Percentiles rank a stretch among this genome's conserved stretches.
Evolutionary conservation across 2,797 vertebrate species (phyloP).

Genomic region (Pangasius djambal): DNA sequence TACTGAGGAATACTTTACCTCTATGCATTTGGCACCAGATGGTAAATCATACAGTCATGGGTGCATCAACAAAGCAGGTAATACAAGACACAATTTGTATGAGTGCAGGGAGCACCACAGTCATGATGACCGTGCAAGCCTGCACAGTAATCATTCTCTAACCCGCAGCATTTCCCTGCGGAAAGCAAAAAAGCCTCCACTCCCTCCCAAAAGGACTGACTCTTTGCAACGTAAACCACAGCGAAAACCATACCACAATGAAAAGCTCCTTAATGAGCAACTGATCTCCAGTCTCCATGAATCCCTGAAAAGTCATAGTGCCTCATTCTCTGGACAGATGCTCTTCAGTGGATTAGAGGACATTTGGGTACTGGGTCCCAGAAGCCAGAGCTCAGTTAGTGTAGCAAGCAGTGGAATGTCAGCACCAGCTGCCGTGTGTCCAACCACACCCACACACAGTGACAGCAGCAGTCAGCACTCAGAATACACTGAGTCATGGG

Average conservation of each 20-base stretch:
- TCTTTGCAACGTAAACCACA: conserved; percentile 82
- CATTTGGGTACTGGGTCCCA: conserved; percentile 86
- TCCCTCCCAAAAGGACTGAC: conserved; percentile 86
- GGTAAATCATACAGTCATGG: conserved; percentile 65
- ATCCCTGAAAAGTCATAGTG: conserved; percentile 69
- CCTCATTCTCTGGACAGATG: conserved; percentile 69
- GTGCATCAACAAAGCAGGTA: conserved; percentile 66
- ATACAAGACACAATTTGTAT: conserved; percentile 71
- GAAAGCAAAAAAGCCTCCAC: conserved; percentile 88
- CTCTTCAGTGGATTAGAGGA: conserved; percentile 79
- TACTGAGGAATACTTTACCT: conserved; percentile 67
- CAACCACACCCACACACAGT: conserved; percentile 79
- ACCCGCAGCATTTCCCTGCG: conserved; percentile 86
- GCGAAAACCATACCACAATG: conserved; percentile 66
- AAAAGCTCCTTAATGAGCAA: conserved; percentile 77
- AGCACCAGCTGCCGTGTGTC: conserved; percentile 68
- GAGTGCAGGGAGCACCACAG: conserved; percentile 69
- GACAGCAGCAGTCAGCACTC: conserved; percentile 79
- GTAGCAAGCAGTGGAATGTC: conserved; percentile 80
- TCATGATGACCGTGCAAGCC: conserved; percentile 62
- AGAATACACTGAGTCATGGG: conserved; percentile 74
- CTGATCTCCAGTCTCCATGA: conserved; percentile 80
- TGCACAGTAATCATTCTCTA: conserved; percentile 74
- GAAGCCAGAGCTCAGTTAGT: conserved; percentile 77
- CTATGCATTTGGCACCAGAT: conserved; percentile 64